Evolutionary conservation across 2,113 vertebrate genomes (phyloP).

Genomic region (Platichthys flesus): DNA sequence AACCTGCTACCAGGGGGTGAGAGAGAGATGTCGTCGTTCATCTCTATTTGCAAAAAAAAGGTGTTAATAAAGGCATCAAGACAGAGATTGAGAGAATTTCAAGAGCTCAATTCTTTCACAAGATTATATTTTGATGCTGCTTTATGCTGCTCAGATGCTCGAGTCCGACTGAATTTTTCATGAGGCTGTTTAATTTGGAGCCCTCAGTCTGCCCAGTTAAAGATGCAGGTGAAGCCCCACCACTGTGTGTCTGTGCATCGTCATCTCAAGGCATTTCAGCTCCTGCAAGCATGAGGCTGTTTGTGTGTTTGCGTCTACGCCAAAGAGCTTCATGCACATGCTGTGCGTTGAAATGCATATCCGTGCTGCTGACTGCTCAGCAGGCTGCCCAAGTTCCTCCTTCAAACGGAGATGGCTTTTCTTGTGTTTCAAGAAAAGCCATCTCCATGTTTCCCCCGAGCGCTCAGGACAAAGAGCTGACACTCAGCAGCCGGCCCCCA

Average conservation of each 20-base stretch:
- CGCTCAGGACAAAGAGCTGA: constrained; percentile 61
- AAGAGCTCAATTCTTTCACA: constrained; percentile 3
- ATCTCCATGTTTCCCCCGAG: constrained; percentile 61
- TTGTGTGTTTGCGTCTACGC: not conserved
- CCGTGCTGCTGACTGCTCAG: constrained; percentile 47
- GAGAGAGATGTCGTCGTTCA: not conserved
- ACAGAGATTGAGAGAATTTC: constrained; percentile 11
- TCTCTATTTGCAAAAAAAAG: constrained; percentile 9
- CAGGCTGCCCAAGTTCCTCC: constrained; percentile 63
- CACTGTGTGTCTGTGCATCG: not conserved
- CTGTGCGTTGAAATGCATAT: constrained; percentile 26
- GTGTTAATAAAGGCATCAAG: constrained; percentile 14
- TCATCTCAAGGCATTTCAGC: not conserved
- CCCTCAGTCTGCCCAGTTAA: constrained; percentile 20
- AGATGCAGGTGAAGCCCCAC: constrained; percentile 29
- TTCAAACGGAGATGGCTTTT: constrained; percentile 50
- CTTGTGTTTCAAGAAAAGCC: too few relatives aligned
- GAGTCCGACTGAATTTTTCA: constrained; percentile 44
- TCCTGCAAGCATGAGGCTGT: rapidly evolving
- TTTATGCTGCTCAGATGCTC: constrained; percentile 21
- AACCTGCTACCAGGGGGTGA: constrained; percentile 9
- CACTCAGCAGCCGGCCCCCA: constrained; percentile 51
- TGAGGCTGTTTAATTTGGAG: constrained; percentile 43
- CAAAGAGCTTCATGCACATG: not conserved
- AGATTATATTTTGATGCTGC: constrained; percentile 9